Evolutionary conservation across 2,113 vertebrate genomes (phyloP), one percentile per base, ranked within the genome.

Genomic region (Nestor notabilis): DNA sequence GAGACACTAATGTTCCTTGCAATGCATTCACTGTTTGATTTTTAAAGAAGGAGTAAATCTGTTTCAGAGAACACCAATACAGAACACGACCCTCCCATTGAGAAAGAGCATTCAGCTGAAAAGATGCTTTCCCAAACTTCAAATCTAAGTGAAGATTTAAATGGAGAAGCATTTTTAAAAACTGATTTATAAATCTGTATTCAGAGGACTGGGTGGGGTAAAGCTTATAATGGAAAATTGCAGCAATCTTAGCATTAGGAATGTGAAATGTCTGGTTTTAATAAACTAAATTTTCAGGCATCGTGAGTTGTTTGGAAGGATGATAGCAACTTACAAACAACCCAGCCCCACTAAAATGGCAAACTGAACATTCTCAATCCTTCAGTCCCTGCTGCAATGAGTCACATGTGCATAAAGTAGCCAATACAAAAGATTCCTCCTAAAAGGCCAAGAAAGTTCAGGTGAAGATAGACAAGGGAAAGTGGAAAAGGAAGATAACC

Each of bases 261-360:
- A 97, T 96, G 91, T 89, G 92, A 95, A 91, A 95, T 84, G 92
- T 95, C 95, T 93, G 90, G 76, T 96, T 94, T 95, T 95, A 97
- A 96, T 96, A 95, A 97, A 95, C 43, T 44, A 79, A 92, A 64
- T 85, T 93, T 95, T 95, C 87, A 92, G 83, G 58, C 91, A 92
- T 69, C 11, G 0, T 19, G 70, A 87, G 61, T 33, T 92, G 83
- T 87, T 87, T 95, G 72, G 83, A 94, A 92, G 72, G 77, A 85
- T 0, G 87, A 95, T 84, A 94, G 95, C 83, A 93, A 91, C 83
- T 92, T 68, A 47, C 11, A 87, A 94, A 91, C 74, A 92, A 91
- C 37, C 56, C 74, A 95, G 88, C 31, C 47, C 31, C 55, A 27
- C 56, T 92, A 46, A 78, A 95, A 91, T 5, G 46, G 60, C 23